Base-by-base conservation (phyloP, 2,113 vertebrate genomes). In the Onychorhynchus coronatus region DNA sequence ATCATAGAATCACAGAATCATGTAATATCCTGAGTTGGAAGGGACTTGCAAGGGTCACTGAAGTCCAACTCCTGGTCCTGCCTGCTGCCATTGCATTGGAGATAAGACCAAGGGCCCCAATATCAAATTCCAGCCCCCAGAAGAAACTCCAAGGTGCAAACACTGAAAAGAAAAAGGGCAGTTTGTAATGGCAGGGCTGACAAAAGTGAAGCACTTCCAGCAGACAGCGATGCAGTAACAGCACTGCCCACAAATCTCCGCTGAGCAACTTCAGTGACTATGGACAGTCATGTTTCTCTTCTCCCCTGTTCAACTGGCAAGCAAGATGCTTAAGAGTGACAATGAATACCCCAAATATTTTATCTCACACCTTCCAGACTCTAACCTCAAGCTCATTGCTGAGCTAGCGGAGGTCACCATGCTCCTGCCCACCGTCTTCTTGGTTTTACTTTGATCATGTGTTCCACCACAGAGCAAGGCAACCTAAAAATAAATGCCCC, bases 401-500 rank as follows among this genome's bases (percentile, higher is more conserved):
- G 56, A 80, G 84, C 73, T 47, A 35, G 65, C 14, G 1, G 95
- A 94, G 95, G 95, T 92, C 72, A 72, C 61, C 33, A 47, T 21
- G 86, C 74, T 89, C 95, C 77, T 91, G 93, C 76, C 86, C 80
- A 95, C 65, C 80, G 84, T 91, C 39, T 25, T 25, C 47, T 59
- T 61, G n/a, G 66, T 68, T 52, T 56, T 72, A 5, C 91, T 96
- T 95, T 81, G 77, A 95, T 92, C 12, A 1, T 28, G 12, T 19
- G 58, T 33, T 93, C 80, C 84, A 55, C 59, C 68, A 16, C 73
- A 67, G 74, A 91, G 82, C 79, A 20, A 77, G 55, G 49, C 73
- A 81, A 71, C 62, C 76, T 47, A 47, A 89, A 95, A 95, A 96
- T 80, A 95, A 94, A 85, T 39, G 84, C 65, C 91, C 63, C 52